Conservation (phyloP, 1,140 invertebrate genomes). For the Drepana arcuata region DNA sequence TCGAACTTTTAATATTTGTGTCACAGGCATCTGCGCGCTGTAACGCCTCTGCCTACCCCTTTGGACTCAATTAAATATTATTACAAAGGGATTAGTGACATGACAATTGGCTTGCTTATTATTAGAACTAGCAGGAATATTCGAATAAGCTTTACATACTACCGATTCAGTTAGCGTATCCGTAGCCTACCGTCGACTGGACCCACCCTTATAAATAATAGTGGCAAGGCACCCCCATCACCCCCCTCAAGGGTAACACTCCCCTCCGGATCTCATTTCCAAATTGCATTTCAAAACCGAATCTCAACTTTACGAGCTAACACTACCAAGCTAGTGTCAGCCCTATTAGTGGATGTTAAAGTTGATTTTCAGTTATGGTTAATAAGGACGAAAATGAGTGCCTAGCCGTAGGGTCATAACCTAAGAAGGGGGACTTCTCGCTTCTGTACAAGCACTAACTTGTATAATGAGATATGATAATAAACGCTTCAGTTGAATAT, state of each 20-base stretch:
- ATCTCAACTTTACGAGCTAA: conserved; percentile 66
- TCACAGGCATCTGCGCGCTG: too few relatives aligned
- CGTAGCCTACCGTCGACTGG: conserved; percentile 53
- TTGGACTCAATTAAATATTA: too few relatives aligned
- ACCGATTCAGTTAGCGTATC: conserved; percentile 5
- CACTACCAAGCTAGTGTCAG: too few relatives aligned
- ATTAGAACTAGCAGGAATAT: too few relatives aligned
- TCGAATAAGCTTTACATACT: conserved; percentile 36
- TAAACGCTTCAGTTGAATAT: conserved; percentile 67
- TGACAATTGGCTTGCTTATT: too few relatives aligned
- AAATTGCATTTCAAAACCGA: conserved; percentile 68
- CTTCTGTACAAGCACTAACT: conserved; percentile 65
- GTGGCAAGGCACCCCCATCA: conserved; percentile 51
- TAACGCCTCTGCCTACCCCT: too few relatives aligned
- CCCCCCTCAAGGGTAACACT: conserved; percentile 58
- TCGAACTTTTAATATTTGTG: too few relatives aligned
- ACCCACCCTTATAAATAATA: conserved; percentile 71
- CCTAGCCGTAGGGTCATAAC: conserved; percentile 56
- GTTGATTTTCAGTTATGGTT: conserved; percentile 23
- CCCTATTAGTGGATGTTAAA: conserved; percentile 20
- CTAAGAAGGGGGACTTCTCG: conserved; percentile 62
- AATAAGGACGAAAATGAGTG: conserved; percentile 47
- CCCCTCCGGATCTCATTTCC: conserved; percentile 68
- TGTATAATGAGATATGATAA: conserved; percentile 72
- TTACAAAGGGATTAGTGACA: too few relatives aligned